phyloP scores from a whole-genome alignment of 2,113 vertebrate species.

The Natator depressus region DNA sequence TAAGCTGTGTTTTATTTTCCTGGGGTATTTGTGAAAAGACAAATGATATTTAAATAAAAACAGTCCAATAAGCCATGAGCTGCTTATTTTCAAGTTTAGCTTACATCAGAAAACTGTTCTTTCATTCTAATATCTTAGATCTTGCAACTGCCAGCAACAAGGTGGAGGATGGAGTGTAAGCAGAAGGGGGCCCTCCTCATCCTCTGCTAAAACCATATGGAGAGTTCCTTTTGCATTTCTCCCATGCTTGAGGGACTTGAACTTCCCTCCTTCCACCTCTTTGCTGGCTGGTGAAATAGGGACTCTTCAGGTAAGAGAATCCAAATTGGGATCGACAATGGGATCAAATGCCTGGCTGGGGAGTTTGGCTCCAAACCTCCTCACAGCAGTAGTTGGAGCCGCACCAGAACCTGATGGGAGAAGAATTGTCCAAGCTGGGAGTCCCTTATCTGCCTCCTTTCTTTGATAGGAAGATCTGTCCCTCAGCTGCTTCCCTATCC shows the following conservation, averaged over 20 bases:
- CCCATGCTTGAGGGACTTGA: background rate
- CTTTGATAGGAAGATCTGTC: background rate
- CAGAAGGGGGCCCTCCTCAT: background rate
- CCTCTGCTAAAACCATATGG: background rate
- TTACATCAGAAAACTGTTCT: background rate
- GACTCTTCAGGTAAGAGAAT: background rate
- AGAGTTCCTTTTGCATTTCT: background rate
- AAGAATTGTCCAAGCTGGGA: background rate
- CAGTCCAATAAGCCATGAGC: background rate
- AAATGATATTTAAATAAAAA: constrained; percentile 14
- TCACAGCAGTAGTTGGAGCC: background rate
- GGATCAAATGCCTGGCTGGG: background rate
- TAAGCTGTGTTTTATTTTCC: background rate
- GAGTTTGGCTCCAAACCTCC: background rate
- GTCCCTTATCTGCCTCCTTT: background rate
- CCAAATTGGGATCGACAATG: background rate
- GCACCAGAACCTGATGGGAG: background rate
- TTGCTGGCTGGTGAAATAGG: background rate
- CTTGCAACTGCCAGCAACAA: background rate
- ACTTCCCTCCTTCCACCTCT: background rate
- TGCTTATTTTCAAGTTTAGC: background rate
- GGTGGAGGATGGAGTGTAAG: background rate
- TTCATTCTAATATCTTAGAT: background rate
- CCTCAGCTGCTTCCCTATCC: background rate
- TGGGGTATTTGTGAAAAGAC: background rate